These are phyloP conservation scores for Cantharis rustica DNA, from an alignment of 2,888 invertebrate genomes.

Conservation along the genomic window DNA sequence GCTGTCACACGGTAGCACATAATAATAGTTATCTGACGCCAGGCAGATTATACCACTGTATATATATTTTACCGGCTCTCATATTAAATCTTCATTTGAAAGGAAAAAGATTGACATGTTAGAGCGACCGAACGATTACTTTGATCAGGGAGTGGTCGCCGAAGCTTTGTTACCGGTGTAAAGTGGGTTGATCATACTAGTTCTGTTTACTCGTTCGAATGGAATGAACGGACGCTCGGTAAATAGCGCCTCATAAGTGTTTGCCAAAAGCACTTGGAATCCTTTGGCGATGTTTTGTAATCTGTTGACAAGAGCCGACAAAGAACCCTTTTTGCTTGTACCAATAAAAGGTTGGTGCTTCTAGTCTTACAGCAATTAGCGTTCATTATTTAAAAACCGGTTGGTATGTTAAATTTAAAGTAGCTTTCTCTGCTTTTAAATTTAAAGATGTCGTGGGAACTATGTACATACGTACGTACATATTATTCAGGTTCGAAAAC, in stretches of 20 bases:
- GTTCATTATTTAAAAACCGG: constrained; percentile 31
- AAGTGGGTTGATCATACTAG: constrained; percentile 31
- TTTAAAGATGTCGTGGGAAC: constrained; percentile 12
- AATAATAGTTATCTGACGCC: constrained; percentile 52
- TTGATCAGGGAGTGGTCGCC: constrained; percentile 33
- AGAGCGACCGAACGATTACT: constrained; percentile 28
- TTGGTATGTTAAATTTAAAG: constrained; percentile 30
- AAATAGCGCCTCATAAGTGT: constrained; percentile 30
- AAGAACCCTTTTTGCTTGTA: constrained; percentile 38
- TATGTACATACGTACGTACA: constrained; percentile 2
- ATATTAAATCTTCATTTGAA: constrained; percentile 32
- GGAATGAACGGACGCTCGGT: constrained; percentile 29
- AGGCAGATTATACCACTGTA: constrained; percentile 42
- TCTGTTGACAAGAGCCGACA: constrained; percentile 39
- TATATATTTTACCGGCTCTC: constrained; percentile 32
- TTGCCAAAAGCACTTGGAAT: constrained; percentile 34
- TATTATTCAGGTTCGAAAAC: not conserved
- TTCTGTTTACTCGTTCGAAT: constrained; percentile 32
- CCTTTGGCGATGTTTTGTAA: constrained; percentile 42
- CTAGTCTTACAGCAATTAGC: constrained; percentile 44
- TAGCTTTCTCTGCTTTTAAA: constrained; percentile 27
- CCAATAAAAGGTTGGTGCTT: constrained; percentile 37
- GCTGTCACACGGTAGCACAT: constrained; percentile 54
- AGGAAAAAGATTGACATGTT: constrained; percentile 34
- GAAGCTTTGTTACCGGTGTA: constrained; percentile 31